phyloP scores from a whole-genome alignment of 2,113 vertebrate genomes.

The Mellivora capensis region DNA sequence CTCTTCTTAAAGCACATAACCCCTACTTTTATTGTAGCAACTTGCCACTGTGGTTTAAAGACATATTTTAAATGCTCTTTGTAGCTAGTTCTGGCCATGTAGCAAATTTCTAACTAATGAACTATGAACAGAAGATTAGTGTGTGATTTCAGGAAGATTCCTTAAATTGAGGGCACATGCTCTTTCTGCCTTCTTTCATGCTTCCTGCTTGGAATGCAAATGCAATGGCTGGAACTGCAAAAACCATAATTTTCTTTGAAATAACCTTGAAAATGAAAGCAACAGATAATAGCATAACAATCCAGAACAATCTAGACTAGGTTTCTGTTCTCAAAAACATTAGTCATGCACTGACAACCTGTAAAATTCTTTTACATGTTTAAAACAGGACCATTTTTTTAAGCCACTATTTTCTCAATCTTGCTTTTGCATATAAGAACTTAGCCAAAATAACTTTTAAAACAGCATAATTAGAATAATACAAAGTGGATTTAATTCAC shows the following conservation, averaged over 20 bases:
- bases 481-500: not conserved
- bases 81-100: not conserved
- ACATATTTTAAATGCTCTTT: not conserved
- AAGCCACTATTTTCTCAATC: not conserved
- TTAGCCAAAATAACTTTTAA: not conserved
- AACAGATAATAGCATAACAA: not conserved
- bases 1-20: not conserved
- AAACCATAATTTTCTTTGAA: not conserved
- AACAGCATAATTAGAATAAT: not conserved
- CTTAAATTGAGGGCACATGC: not conserved
- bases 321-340: not conserved
- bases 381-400: not conserved
- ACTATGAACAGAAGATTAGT: not conserved
- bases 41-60: not conserved
- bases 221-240: not conserved
- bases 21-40: not conserved
- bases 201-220: not conserved
- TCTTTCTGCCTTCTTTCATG: not conserved
- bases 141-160: not conserved
- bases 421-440: not conserved
- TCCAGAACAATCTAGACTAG: not conserved
- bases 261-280: not conserved
- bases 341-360: not conserved
- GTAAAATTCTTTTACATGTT: not conserved
- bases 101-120: not conserved